Conservation (phyloP, 2,888 invertebrate genomes). For the Plebejus melissa region DNA sequence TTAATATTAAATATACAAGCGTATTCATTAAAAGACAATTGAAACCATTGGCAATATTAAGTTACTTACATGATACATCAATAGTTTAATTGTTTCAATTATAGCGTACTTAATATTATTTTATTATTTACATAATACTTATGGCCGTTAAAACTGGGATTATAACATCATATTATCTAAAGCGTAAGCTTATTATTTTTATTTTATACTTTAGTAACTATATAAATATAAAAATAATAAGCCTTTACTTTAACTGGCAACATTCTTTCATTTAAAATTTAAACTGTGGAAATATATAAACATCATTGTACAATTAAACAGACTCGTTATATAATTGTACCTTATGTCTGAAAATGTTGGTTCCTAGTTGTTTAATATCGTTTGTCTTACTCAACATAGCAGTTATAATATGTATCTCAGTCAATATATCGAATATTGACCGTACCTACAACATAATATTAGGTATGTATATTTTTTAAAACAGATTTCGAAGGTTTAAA, state of each 20-base stretch:
- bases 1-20: constrained; percentile 35
- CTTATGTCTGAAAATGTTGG: too few relatives aligned
- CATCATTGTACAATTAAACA: neutral
- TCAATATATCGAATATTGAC: neutral
- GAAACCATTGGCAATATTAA: constrained; percentile 30
- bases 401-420: neutral
- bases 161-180: neutral
- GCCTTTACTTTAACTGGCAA: neutral
- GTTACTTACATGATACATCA: neutral
- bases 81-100: neutral
- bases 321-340: neutral
- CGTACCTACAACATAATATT: neutral
- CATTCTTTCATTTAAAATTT: neutral
- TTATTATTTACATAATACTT: constrained; percentile 25
- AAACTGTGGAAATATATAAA: neutral
- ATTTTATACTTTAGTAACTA: neutral
- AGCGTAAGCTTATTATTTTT: neutral
- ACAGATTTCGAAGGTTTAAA: neutral
- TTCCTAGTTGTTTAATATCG: too few relatives aligned
- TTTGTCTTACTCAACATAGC: neutral
- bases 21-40: constrained; percentile 33
- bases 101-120: constrained; percentile 18
- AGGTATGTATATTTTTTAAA: neutral
- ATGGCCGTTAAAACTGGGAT: constrained; percentile 18
- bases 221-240: neutral